phyloP scores from a whole-genome alignment of 1,140 invertebrate genomes.

The Cyphomyrmex costatus region DNA sequence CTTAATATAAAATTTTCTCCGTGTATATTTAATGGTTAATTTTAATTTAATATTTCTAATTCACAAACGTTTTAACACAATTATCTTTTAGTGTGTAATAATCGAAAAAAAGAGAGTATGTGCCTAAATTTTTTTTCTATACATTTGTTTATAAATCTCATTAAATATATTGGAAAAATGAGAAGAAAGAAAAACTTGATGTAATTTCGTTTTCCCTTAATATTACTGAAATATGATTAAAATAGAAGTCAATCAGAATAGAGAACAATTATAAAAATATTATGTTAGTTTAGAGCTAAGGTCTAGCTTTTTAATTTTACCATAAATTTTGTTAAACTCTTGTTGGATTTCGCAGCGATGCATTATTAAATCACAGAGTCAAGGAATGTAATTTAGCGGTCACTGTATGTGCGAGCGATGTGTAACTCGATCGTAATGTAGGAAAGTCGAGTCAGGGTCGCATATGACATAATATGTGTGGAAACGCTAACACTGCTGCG shows the following conservation, averaged over 20 bases:
- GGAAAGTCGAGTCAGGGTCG: conserved; percentile 54
- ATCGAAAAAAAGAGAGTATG: neutral
- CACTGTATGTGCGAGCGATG: conserved; percentile 39
- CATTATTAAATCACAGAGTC: conserved; percentile 38
- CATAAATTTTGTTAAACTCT: conserved; percentile 17
- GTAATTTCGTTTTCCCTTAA: neutral
- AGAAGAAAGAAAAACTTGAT: neutral
- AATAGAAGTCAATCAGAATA: neutral
- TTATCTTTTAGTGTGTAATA: neutral
- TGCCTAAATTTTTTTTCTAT: neutral
- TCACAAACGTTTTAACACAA: neutral
- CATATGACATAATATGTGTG: conserved; percentile 42
- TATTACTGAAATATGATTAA: neutral
- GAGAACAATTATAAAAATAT: neutral
- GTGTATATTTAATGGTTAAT: neutral
- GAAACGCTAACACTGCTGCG: conserved; percentile 20
- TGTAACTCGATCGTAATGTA: conserved; percentile 60
- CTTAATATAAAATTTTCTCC: too few relatives aligned
- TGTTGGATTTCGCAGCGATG: conserved; percentile 12
- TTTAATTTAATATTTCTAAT: neutral
- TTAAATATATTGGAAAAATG: neutral
- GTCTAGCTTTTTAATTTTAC: neutral
- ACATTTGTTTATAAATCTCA: neutral
- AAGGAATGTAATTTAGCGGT: conserved; percentile 45
- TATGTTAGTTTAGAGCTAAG: neutral